phyloP scores from a whole-genome alignment of 2,113 vertebrate species.

The Donacobius atricapilla region DNA sequence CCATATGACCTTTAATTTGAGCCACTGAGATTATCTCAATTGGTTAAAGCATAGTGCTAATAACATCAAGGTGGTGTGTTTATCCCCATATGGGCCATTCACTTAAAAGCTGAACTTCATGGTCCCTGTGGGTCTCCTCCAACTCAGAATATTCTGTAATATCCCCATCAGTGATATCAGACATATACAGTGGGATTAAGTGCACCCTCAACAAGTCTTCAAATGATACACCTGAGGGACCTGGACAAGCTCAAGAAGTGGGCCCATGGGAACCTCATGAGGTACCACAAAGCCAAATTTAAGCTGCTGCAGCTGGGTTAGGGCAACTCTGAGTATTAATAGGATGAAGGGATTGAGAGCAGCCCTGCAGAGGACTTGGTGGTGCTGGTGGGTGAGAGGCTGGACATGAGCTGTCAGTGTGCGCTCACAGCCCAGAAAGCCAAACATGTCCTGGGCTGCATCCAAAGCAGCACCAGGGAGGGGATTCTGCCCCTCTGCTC shows the following conservation, averaged over 20 bases:
- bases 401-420: accelerated
- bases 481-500: not conserved
- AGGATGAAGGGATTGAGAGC: not conserved
- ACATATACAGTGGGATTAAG: not conserved
- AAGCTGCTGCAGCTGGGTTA: not conserved
- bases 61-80: not conserved
- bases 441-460: not conserved
- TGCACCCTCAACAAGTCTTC: not conserved
- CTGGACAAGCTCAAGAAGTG: not conserved
- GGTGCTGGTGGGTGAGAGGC: not conserved
- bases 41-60: not conserved
- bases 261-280: not conserved
- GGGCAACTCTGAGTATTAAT: not conserved
- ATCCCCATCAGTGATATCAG: not conserved
- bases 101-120: not conserved
- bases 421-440: not conserved
- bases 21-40: not conserved
- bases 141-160: not conserved
- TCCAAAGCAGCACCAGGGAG: not conserved
- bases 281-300: not conserved
- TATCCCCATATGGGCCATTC: not conserved
- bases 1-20: not conserved
- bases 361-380: not conserved
- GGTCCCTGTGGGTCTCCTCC: not conserved
- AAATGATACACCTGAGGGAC: not conserved